Percentiles rank a stretch among this genome's conserved stretches.
Conservation (phyloP, 2,113 vertebrate species). For the Acinonyx jubatus region DNA sequence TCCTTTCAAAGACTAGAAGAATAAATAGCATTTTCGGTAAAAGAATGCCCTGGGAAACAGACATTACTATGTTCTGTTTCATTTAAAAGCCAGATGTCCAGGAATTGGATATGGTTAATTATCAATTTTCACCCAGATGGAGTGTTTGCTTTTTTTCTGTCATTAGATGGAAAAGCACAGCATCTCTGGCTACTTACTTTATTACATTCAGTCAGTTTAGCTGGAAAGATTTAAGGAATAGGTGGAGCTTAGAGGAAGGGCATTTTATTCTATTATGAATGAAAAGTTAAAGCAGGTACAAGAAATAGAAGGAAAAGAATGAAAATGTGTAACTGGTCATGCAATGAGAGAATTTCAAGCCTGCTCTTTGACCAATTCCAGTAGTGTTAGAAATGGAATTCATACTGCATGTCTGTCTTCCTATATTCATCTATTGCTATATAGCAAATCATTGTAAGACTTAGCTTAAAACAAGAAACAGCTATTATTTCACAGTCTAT, state of each 20-base stretch:
- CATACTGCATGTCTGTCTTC: neutral
- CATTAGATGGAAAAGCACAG: conserved; percentile 55
- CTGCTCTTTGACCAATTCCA: neutral
- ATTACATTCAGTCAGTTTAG: neutral
- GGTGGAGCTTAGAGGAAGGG: neutral
- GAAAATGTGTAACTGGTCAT: neutral
- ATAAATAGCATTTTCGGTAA: conserved; percentile 49
- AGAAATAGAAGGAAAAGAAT: neutral
- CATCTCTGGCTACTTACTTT: conserved; percentile 31
- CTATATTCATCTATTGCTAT: neutral
- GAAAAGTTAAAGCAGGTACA: neutral
- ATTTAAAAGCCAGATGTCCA: conserved; percentile 70
- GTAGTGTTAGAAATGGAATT: neutral
- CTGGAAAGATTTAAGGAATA: conserved; percentile 46
- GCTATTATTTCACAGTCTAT: neutral
- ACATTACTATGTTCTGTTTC: conserved; percentile 46
- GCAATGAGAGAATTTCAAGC: neutral
- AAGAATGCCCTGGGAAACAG: conserved; percentile 50
- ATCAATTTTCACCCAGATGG: conserved; percentile 66
- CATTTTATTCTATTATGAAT: neutral
- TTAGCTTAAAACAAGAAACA: conserved; percentile 30
- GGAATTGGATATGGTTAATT: conserved; percentile 68
- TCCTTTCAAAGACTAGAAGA: conserved; percentile 44
- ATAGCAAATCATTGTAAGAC: neutral
- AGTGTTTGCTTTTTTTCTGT: conserved; percentile 45